Percentiles rank a stretch among this genome's conserved stretches.
Evolutionary conservation across 2,113 vertebrate species (phyloP).

Genomic region (Erythrocebus patas): DNA sequence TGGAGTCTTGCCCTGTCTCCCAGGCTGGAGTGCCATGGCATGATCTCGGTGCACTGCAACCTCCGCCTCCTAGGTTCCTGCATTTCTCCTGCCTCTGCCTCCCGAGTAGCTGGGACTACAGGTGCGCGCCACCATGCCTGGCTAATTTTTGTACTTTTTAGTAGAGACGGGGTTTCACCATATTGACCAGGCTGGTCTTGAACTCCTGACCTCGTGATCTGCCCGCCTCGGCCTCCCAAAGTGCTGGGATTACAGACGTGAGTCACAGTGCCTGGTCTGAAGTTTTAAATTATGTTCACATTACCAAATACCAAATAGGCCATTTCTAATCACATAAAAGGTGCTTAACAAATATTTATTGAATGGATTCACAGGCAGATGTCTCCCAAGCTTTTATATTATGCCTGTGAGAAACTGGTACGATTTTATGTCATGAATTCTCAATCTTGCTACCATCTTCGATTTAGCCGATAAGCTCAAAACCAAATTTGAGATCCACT

Average conservation of each 20-base stretch:
- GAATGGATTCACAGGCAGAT: not conserved
- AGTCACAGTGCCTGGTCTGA: not conserved
- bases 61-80: too few relatives aligned
- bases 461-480: not conserved
- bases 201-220: too few relatives aligned
- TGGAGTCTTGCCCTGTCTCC: too few relatives aligned
- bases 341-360: not conserved
- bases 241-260: too few relatives aligned
- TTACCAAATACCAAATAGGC: not conserved
- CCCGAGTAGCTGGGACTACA: too few relatives aligned
- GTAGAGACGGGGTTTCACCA: too few relatives aligned
- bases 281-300: not conserved
- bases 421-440: not conserved
- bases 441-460: not conserved
- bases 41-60: too few relatives aligned
- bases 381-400: not conserved
- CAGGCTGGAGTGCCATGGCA: too few relatives aligned
- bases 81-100: too few relatives aligned
- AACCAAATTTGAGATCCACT: not conserved
- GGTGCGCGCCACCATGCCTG: fast-evolving
- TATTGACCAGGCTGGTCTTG: too few relatives aligned
- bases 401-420: not conserved
- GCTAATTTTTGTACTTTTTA: too few relatives aligned
- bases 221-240: too few relatives aligned
- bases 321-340: not conserved